These are phyloP conservation scores for Oligia strigilis DNA, from an alignment of 2,888 invertebrate genomes.

Conservation along the genomic window DNA sequence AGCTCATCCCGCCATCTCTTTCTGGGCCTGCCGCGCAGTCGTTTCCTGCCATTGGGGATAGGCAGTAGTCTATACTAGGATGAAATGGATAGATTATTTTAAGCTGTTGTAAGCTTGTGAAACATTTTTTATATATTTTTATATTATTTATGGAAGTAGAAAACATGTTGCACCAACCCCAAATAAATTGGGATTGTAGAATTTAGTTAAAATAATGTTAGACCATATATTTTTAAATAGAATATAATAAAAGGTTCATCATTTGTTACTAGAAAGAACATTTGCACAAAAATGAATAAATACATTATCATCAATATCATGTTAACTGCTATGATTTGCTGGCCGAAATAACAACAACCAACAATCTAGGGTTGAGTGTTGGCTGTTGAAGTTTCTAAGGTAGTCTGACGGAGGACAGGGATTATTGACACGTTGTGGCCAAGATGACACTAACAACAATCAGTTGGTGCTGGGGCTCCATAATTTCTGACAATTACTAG, in stretches of 20 bases:
- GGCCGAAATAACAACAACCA: not conserved
- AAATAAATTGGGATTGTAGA: not conserved
- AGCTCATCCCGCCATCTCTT: too few species aligned
- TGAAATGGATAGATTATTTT: not conserved
- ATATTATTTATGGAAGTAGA: not conserved
- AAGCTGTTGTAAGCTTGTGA: not conserved
- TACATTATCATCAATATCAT: not conserved
- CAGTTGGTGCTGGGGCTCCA: not conserved
- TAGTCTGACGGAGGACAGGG: not conserved
- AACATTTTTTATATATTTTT: not conserved
- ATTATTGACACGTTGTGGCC: not conserved
- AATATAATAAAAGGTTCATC: not conserved
- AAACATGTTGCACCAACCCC: not conserved
- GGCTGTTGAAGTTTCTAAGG: not conserved
- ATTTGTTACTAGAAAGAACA: not conserved
- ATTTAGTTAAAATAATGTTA: not conserved
- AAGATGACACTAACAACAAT: not conserved
- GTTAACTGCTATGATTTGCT: not conserved
- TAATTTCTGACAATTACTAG: not conserved
- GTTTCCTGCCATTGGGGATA: too few species aligned
- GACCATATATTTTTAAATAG: not conserved
- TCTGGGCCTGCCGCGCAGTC: too few species aligned
- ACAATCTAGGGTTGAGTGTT: not conserved
- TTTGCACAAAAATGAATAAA: too few species aligned
- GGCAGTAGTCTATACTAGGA: too few species aligned